phyloP scores from a whole-genome alignment of 2,797 vertebrate species.

The Calcarius lapponicus region DNA sequence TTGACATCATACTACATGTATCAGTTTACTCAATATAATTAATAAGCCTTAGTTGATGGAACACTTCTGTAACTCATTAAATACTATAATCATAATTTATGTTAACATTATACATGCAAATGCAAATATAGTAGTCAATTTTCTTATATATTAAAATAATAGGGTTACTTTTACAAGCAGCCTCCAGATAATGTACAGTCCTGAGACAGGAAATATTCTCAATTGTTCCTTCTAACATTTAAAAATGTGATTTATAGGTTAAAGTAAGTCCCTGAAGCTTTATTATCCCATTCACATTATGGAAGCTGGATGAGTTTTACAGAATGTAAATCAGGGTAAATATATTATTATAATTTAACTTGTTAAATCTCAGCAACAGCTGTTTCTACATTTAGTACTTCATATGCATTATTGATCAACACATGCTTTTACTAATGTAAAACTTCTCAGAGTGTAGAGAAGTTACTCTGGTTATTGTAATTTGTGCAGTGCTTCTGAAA shows the following conservation, averaged over 20 bases:
- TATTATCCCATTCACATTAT: neutral
- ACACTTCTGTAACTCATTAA: constrained; percentile 36
- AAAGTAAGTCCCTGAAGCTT: neutral
- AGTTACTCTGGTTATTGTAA: neutral
- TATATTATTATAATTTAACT: constrained; percentile 51
- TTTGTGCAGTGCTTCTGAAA: neutral
- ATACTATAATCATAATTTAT: neutral
- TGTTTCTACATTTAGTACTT: constrained; percentile 36
- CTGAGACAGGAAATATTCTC: neutral
- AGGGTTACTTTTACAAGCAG: constrained; percentile 18
- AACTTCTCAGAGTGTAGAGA: constrained; percentile 8
- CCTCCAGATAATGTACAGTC: neutral
- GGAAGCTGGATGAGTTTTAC: neutral
- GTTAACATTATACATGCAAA: constrained; percentile 10
- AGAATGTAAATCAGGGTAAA: neutral
- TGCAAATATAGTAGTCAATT: neutral
- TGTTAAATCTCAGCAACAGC: constrained; percentile 64
- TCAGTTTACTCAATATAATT: neutral
- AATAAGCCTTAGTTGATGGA: neutral
- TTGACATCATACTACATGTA: neutral
- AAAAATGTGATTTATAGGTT: constrained; percentile 53
- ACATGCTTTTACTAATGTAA: neutral
- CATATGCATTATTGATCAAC: constrained; percentile 42
- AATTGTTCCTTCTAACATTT: constrained; percentile 31
- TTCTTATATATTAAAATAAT: neutral